Evolutionary conservation across 1,140 invertebrate species (phyloP), one percentile per base, ranked within the genome.

Genomic region (Plodia interpunctella): DNA sequence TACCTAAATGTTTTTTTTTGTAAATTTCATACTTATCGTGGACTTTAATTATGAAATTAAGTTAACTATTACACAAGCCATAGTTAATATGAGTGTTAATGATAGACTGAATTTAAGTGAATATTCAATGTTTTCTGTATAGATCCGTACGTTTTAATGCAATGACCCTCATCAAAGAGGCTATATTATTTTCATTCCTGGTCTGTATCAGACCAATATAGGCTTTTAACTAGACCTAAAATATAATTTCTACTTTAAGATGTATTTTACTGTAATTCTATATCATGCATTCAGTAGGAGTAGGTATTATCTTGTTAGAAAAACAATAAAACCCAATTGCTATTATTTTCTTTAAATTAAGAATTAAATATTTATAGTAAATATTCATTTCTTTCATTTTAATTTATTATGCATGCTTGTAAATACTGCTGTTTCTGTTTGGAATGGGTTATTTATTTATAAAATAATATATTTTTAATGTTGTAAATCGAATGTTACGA

Each of bases 171-270:
- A 59, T 56, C 54, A 62, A 66, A 21, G 67, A 78, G 73, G 65
- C 65, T 72, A 62, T 59, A 60, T 63, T 57, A 25, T 59, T 62
- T 61, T 44, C 20, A 71, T 79, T 78, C 11, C 30, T 59, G 78
- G 72, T 85, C 82, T 87, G 80, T 85, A 86, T 84, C 83, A 86
- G 83, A 83, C 72, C 78, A 79, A 62, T 49, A 55, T 60, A 52
- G 28, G 49, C 49, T 54, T 11, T 35, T 11, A 35, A 35, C 0
- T 44, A 44, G 38, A 6, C 30, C 10, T 10, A 55, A 49, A 55
- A 53, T 57, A 60, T 61, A 49, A 2, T 25, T 49, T 25, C 10
- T 44, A 58, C 53, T 54, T 18, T 58, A 32, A 44, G 38, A 44
- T 44, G 15, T 44, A 44, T 17, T 44, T 44, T 44, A 44, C 13